Percentiles rank a stretch among this genome's conserved stretches.
Conservation (phyloP, 1,140 invertebrate species). For the Cryptotermes secundus region DNA sequence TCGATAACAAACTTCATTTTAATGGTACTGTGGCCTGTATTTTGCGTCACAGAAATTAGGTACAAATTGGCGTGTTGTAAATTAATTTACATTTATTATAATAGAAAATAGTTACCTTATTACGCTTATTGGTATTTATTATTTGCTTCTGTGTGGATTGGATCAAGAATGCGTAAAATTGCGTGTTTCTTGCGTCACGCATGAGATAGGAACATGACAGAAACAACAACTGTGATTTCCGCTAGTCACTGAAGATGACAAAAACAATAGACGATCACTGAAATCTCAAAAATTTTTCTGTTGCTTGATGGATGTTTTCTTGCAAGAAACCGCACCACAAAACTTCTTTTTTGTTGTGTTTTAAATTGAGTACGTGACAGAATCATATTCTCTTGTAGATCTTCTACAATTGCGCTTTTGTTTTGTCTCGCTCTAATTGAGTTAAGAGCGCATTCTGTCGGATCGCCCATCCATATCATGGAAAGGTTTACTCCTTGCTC, state of each 20-base stretch:
- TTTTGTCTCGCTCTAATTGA: slow-evolving; percentile 17
- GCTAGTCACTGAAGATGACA: background rate
- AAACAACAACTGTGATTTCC: background rate
- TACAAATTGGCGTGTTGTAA: background rate
- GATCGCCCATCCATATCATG: background rate
- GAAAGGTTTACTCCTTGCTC: too few species aligned
- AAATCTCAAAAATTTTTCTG: slow-evolving; percentile 18
- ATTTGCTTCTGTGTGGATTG: background rate
- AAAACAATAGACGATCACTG: slow-evolving; percentile 2
- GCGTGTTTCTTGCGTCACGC: background rate
- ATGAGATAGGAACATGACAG: background rate
- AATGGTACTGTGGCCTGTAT: background rate
- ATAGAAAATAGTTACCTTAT: background rate
- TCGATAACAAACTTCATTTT: background rate
- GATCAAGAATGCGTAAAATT: slow-evolving; percentile 4
- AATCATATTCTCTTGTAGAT: slow-evolving; percentile 7
- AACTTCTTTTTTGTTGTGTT: background rate
- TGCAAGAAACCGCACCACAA: background rate
- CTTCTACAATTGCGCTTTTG: background rate
- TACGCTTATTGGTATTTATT: background rate
- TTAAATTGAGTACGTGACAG: slow-evolving; percentile 12
- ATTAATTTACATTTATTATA: slow-evolving; percentile 12
- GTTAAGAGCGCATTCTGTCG: slow-evolving; percentile 6
- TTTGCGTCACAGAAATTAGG: slow-evolving; percentile 12
- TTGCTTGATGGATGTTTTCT: background rate